These are phyloP conservation scores for Sebastes matsubarae DNA, from an alignment of 2,797 vertebrate genomes.

Conservation along the genomic window DNA sequence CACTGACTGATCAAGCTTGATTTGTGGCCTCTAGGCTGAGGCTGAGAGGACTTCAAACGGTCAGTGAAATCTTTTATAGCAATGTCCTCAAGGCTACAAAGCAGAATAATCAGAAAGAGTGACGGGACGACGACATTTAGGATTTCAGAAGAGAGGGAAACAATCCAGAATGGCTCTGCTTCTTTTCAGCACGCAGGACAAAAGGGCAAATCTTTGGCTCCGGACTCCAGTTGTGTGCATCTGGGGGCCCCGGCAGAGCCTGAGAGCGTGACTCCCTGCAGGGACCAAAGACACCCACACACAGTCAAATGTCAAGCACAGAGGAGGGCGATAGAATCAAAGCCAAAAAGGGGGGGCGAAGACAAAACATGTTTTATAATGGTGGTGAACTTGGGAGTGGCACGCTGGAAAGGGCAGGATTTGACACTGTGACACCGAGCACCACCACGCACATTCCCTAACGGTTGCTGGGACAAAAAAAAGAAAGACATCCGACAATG, in stretches of 20 bases:
- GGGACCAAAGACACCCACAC: constrained; percentile 63
- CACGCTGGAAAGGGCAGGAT: constrained; percentile 55
- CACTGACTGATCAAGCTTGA: not conserved
- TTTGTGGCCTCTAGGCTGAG: not conserved
- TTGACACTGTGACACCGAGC: constrained; percentile 23
- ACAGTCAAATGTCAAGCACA: constrained; percentile 74
- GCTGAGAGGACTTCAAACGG: not conserved
- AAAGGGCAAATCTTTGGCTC: constrained; percentile 57
- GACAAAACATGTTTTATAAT: constrained; percentile 69
- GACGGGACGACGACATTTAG: constrained; percentile 39
- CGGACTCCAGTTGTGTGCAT: constrained; percentile 68
- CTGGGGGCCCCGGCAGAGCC: constrained; percentile 47
- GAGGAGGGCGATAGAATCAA: constrained; percentile 33
- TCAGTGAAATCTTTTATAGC: constrained; percentile 14
- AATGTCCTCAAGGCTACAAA: not conserved
- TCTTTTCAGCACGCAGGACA: constrained; percentile 44
- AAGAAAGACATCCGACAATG: not conserved
- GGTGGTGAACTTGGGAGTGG: constrained; percentile 49
- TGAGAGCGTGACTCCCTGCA: constrained; percentile 41
- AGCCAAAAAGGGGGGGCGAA: constrained; percentile 29
- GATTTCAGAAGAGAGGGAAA: constrained; percentile 17
- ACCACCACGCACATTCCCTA: constrained; percentile 69
- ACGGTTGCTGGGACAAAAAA: constrained; percentile 6
- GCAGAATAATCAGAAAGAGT: not conserved
- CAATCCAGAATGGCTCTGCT: constrained; percentile 24